These are phyloP conservation scores for Ondatra zibethicus DNA, from an alignment of 2,113 vertebrate genomes.

Conservation along the genomic window DNA sequence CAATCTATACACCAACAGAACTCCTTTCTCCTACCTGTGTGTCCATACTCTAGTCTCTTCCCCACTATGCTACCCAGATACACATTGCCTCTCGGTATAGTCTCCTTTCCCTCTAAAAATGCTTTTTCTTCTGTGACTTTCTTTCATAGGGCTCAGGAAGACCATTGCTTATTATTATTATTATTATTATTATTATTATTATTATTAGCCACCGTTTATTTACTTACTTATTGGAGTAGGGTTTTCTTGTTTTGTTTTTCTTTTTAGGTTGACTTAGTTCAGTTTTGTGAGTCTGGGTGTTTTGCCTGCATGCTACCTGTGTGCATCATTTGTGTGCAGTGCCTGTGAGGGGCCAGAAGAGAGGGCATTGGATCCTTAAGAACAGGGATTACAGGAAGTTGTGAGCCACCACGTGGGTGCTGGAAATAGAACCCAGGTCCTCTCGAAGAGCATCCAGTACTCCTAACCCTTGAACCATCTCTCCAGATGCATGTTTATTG, in stretches of 20 bases:
- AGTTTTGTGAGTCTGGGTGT: not conserved
- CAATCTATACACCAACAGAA: not conserved
- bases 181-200: not conserved
- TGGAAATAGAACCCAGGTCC: not conserved
- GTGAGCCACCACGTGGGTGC: not conserved
- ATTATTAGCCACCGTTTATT: not conserved
- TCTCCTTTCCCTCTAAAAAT: not conserved
- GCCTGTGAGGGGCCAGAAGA: not conserved
- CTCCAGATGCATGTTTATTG: too few relatives aligned
- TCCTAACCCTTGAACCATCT: not conserved
- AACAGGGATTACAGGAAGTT: not conserved
- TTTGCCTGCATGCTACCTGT: not conserved
- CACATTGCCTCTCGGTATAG: not conserved
- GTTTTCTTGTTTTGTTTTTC: not conserved
- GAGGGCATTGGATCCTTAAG: not conserved
- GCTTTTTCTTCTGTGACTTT: not conserved
- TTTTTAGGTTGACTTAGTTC: not conserved
- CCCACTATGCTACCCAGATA: too few relatives aligned
- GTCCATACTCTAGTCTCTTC: not conserved
- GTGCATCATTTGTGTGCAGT: not conserved
- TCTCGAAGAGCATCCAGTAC: not conserved
- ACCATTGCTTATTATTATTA: not conserved
- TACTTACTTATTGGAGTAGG: not conserved
- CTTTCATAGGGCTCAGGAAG: conserved; percentile 25
- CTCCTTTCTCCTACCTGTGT: too few relatives aligned